These are phyloP conservation scores for Pasiphila rectangulata DNA, from an alignment of 2,888 invertebrate genomes.

Conservation along the genomic window DNA sequence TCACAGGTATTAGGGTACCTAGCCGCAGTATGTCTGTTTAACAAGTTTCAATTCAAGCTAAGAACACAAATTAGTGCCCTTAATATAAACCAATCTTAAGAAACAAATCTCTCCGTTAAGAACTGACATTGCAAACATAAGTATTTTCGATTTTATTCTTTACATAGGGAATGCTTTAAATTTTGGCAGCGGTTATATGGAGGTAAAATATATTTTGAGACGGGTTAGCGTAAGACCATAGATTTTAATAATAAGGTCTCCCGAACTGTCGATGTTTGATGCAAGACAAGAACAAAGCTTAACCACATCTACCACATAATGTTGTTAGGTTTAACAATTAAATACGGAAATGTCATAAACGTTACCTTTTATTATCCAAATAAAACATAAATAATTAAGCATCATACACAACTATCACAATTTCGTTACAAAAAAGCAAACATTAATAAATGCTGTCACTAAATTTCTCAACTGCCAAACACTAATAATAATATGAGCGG, in stretches of 20 bases:
- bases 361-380: slow-evolving; percentile 72
- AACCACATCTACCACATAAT: slow-evolving; percentile 38
- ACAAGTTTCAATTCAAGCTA: too few relatives aligned
- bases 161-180: too few relatives aligned
- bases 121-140: too few relatives aligned
- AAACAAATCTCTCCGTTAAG: too few relatives aligned
- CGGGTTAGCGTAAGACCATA: too few relatives aligned
- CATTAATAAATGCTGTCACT: slow-evolving; percentile 40
- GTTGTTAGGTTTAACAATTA: slow-evolving; percentile 63
- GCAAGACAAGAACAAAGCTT: slow-evolving; percentile 41
- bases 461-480: slow-evolving; percentile 52
- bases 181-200: too few relatives aligned
- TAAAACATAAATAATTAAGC: slow-evolving; percentile 70
- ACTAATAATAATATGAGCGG: background rate
- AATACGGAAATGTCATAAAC: slow-evolving; percentile 61
- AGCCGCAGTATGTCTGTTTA: too few relatives aligned
- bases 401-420: slow-evolving; percentile 77
- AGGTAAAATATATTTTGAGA: too few relatives aligned
- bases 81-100: too few relatives aligned
- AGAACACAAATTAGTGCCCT: too few relatives aligned
- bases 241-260: background rate
- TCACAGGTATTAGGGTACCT: too few relatives aligned
- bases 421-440: slow-evolving; percentile 38
- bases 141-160: too few relatives aligned
- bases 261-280: slow-evolving; percentile 9